A percentile compares a stretch with the other conserved stretches of the same genome.
These are phyloP conservation scores for Lochmaea crataegi DNA, from an alignment of 2,888 invertebrate species.

Conservation along the genomic window DNA sequence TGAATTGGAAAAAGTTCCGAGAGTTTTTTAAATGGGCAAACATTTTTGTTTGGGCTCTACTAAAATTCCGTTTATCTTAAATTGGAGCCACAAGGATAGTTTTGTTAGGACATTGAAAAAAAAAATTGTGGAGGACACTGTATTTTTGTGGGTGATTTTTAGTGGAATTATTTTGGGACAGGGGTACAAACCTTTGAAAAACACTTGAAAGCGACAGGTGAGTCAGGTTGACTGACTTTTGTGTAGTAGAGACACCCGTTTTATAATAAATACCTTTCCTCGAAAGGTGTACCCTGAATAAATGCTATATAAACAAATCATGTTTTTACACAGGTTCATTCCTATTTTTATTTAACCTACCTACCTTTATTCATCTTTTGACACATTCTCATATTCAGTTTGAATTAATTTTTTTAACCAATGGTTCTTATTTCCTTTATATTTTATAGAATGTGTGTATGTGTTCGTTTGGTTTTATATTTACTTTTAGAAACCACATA, in stretches of 20 bases:
- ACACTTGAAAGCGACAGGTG: constrained; percentile 41
- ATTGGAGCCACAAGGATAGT: too few species aligned
- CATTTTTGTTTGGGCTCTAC: neutral
- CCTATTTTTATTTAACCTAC: constrained; percentile 12
- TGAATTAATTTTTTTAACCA: constrained; percentile 4
- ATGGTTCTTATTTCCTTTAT: neutral
- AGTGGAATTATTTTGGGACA: neutral
- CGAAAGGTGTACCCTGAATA: constrained; percentile 40
- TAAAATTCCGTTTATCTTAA: neutral
- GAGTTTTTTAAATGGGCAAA: neutral
- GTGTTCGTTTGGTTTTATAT: neutral
- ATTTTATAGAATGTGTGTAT: neutral
- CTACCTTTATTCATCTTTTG: constrained; percentile 4
- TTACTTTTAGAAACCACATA: neutral
- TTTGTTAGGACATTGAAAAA: neutral
- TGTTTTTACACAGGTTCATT: constrained; percentile 17
- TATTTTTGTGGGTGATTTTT: neutral
- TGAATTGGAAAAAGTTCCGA: neutral
- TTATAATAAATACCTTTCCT: constrained; percentile 46
- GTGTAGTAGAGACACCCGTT: constrained; percentile 27
- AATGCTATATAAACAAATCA: constrained; percentile 34
- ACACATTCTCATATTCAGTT: constrained; percentile 15
- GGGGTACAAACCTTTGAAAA: constrained; percentile 23
- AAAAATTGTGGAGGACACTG: neutral
- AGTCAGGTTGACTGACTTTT: constrained; percentile 27